phyloP scores from a whole-genome alignment of 2,113 vertebrate genomes.

The Grammomys dolichurus region DNA sequence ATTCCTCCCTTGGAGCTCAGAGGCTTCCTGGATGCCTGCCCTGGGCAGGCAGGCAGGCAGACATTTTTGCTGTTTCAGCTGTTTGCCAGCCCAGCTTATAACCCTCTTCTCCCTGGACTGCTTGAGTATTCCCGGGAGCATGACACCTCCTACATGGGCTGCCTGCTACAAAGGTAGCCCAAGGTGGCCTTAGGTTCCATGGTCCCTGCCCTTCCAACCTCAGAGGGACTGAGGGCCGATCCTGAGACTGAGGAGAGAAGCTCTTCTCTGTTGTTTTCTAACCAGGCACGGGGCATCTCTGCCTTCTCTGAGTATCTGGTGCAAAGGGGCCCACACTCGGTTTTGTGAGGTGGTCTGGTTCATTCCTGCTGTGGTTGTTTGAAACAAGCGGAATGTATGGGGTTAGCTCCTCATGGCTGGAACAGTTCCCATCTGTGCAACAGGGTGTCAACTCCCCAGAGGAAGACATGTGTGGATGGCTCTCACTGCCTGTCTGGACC shows the following conservation, averaged over 20 bases:
- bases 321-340: not conserved
- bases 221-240: not conserved
- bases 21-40: conserved; percentile 47
- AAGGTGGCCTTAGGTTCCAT: not conserved
- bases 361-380: not conserved
- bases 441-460: not conserved
- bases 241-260: not conserved
- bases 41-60: conserved; percentile 11
- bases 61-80: conserved; percentile 84
- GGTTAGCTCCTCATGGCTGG: not conserved
- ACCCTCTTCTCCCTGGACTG: not conserved
- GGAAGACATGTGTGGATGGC: not conserved
- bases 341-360: accelerated
- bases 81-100: conserved; percentile 76
- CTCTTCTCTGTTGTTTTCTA: accelerated
- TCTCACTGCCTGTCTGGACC: not conserved
- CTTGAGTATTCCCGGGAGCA: not conserved
- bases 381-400: not conserved
- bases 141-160: accelerated
- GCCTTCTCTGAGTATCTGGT: accelerated
- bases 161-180: not conserved
- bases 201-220: not conserved
- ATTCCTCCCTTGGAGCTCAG: conserved; percentile 48
- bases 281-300: not conserved
- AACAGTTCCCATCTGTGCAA: not conserved